A percentile compares a stretch with the other conserved stretches of the same genome.
phyloP scores from a whole-genome alignment of 2,113 vertebrate species.

The Myrmecophaga tridactyla region DNA sequence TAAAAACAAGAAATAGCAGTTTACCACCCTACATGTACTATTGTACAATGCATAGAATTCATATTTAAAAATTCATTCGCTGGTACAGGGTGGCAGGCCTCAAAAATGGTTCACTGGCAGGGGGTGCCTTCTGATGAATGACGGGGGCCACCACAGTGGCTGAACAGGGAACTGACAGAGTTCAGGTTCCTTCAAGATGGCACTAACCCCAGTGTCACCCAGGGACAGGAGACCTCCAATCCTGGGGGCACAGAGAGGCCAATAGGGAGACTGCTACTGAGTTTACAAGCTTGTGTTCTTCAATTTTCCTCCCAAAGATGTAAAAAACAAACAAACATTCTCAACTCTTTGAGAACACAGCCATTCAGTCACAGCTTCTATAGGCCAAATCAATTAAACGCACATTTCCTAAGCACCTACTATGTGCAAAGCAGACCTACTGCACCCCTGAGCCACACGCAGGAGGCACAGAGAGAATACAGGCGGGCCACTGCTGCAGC shows the following conservation, averaged over 20 bases:
- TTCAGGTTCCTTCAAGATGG: not conserved
- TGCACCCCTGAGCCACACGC: not conserved
- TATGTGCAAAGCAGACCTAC: not conserved
- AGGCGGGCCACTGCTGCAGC: too few species aligned
- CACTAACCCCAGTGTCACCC: not conserved
- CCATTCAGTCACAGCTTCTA: not conserved
- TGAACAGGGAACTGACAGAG: not conserved
- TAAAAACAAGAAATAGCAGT: not conserved
- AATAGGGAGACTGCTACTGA: accelerated
- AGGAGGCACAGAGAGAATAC: not conserved
- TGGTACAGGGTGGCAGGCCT: not conserved
- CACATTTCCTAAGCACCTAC: not conserved
- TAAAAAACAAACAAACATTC: not conserved
- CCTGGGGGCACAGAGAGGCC: not conserved
- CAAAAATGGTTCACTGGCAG: not conserved
- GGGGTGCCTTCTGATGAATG: not conserved
- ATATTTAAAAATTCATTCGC: not conserved
- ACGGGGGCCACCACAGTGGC: not conserved
- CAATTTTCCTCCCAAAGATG: not conserved
- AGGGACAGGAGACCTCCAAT: accelerated
- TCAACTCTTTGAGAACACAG: not conserved
- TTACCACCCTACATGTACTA: not conserved
- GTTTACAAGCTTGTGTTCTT: not conserved
- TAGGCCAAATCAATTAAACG: not conserved
- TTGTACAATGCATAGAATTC: not conserved